Base-by-base conservation (phyloP, 1,140 invertebrate species). In the Cataglyphis hispanica region DNA sequence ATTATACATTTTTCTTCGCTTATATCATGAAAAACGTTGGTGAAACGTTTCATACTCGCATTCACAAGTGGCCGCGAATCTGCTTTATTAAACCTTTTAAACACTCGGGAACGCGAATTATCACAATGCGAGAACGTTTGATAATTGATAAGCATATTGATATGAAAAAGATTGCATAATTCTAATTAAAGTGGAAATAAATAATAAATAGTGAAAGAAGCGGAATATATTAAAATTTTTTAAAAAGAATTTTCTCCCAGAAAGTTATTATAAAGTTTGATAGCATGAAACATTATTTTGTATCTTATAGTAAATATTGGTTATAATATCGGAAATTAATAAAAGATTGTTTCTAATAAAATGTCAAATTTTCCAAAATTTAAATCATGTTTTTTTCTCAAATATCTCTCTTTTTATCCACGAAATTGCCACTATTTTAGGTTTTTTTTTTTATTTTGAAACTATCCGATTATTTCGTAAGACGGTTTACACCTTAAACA, bases 41-140 rank as follows among this genome's bases (percentile, higher is more conserved):
- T 70, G 53, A 80, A 80, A 69, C 66, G 77, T 72, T 81, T 81
- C 77, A 81, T 60, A 60, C 53, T 83, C 22, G 78, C 53, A 72
- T 83, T 72, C 67, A 83, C 50, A 72, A 72, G 78, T 72, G 67
- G 53, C 53, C 78, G 66, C 77, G 77, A 81, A 70, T 81, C 50
- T 50, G 67, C 67, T 83, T 72, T 83, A 83, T 83, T 83, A 72
- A 72, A 81, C 66, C 37, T 25, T 81, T 81, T 37, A 58, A 83
- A 53, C 19, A 11, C 11, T n/a, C 10, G n/a, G 10, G 19, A 11
- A 22, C 50, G 46, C 43, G 50, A 83, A 83, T 83, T 83, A 81
- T 81, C 46, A 34, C 60, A 43, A 72, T 37, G 53, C 46, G 22
- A 19, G 43, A 81, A 10, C 37, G 34, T 83, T 19, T 83, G 34